These are phyloP conservation scores for Emydura subglobosa DNA, from an alignment of 2,113 vertebrate species.

Conservation along the genomic window DNA sequence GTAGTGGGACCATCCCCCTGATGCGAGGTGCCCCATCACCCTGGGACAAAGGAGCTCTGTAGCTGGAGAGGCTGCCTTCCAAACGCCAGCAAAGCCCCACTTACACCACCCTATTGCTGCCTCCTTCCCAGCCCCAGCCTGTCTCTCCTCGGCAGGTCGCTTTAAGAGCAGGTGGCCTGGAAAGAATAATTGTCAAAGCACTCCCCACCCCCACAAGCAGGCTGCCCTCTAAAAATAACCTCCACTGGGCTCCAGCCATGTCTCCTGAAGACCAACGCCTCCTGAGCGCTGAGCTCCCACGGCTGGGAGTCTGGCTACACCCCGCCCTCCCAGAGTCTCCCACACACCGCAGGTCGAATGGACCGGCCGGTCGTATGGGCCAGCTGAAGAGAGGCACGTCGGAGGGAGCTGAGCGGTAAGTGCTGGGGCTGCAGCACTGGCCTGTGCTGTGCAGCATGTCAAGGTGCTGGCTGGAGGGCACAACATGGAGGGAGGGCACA, in stretches of 20 bases:
- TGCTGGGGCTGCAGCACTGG: background rate
- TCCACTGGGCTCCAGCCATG: background rate
- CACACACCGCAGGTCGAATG: background rate
- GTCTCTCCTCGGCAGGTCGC: background rate
- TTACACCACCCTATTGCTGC: background rate
- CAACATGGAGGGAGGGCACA: background rate
- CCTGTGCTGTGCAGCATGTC: background rate
- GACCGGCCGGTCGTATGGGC: background rate
- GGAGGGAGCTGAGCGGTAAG: constrained; percentile 14
- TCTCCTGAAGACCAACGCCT: background rate
- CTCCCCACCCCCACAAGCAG: background rate
- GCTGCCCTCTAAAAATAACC: constrained; percentile 77
- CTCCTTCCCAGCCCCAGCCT: background rate
- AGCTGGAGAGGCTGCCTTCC: background rate
- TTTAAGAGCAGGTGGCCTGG: constrained; percentile 39
- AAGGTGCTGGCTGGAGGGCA: background rate
- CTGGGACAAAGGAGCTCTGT: background rate
- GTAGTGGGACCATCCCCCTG: too few species aligned
- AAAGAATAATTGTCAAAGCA: background rate
- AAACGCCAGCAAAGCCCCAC: background rate
- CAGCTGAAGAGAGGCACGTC: background rate
- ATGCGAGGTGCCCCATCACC: background rate
- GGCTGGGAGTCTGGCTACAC: background rate
- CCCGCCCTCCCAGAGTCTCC: background rate
- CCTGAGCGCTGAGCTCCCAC: background rate